Conservation (phyloP, 1,140 invertebrate genomes). For the Drosophila malerkotliana region DNA sequence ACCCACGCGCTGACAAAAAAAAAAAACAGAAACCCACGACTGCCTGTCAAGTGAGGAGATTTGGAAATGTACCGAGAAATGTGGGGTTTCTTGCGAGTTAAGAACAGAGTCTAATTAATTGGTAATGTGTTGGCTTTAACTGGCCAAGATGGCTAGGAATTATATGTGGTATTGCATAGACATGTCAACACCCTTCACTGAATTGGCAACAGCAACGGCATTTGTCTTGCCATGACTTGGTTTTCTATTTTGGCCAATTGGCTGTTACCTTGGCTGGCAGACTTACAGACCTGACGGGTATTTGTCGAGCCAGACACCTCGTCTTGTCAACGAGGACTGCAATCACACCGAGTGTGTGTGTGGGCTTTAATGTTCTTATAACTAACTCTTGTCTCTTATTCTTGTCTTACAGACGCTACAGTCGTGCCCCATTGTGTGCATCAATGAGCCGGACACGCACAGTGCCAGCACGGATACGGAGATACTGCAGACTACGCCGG, state of each 20-base stretch:
- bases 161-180: not conserved
- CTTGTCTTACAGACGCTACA: conserved; percentile 68
- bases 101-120: not conserved
- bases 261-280: conserved; percentile 3
- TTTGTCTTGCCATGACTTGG: conserved; percentile 43
- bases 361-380: conserved; percentile 1
- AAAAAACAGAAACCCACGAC: too few relatives aligned
- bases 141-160: too few relatives aligned
- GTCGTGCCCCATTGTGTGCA: conserved; percentile 78
- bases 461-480: conserved; percentile 74
- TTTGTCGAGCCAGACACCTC: conserved; percentile 63
- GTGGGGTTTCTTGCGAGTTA: not conserved
- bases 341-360: not conserved
- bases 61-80: not conserved
- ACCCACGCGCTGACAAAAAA: too few relatives aligned
- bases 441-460: conserved; percentile 78
- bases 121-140: not conserved
- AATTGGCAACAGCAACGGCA: conserved; percentile 33
- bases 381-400: not conserved
- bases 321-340: conserved; percentile 27
- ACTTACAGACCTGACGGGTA: conserved; percentile 42
- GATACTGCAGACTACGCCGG: conserved; percentile 70
- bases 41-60: not conserved
- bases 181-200: not conserved
- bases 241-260: conserved; percentile 3